phyloP scores from a whole-genome alignment of 2,888 invertebrate genomes.

The Parnassius smintheus region DNA sequence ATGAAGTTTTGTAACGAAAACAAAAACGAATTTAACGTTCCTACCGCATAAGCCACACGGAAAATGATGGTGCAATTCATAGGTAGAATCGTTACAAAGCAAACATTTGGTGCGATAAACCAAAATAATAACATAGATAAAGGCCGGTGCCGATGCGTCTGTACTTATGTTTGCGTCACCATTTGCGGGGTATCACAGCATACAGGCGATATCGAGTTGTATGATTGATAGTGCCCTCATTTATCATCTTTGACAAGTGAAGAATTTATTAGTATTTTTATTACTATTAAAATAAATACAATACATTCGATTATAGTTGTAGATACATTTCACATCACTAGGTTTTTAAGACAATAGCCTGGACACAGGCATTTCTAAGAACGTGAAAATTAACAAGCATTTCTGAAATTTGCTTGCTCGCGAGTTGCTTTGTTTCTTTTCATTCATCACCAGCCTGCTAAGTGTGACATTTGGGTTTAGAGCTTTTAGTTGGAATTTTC shows the following conservation, averaged over 20 bases:
- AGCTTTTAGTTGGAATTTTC: too few relatives aligned
- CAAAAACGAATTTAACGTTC: not conserved
- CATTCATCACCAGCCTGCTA: too few relatives aligned
- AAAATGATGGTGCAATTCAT: not conserved
- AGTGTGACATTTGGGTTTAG: too few relatives aligned
- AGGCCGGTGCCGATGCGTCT: conserved; percentile 40
- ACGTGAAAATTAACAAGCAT: too few relatives aligned
- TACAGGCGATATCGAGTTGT: conserved; percentile 13
- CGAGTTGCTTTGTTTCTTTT: too few relatives aligned
- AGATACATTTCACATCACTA: too few relatives aligned
- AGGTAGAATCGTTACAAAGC: conserved; percentile 12
- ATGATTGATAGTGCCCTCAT: conserved; percentile 22
- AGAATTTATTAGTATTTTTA: conserved; percentile 2
- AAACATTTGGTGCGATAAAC: conserved; percentile 15
- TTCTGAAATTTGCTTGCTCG: too few relatives aligned
- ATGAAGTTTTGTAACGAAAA: too few relatives aligned
- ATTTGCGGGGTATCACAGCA: conserved; percentile 27
- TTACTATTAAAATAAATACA: too few relatives aligned
- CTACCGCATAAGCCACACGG: not conserved
- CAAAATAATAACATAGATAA: conserved; percentile 22
- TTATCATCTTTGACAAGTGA: conserved; percentile 19
- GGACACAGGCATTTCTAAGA: too few relatives aligned
- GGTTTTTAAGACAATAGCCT: too few relatives aligned
- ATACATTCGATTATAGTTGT: too few relatives aligned
- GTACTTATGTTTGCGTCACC: conserved; percentile 32